phyloP scores from a whole-genome alignment of 2,797 vertebrate species.

The Anguilla anguilla region DNA sequence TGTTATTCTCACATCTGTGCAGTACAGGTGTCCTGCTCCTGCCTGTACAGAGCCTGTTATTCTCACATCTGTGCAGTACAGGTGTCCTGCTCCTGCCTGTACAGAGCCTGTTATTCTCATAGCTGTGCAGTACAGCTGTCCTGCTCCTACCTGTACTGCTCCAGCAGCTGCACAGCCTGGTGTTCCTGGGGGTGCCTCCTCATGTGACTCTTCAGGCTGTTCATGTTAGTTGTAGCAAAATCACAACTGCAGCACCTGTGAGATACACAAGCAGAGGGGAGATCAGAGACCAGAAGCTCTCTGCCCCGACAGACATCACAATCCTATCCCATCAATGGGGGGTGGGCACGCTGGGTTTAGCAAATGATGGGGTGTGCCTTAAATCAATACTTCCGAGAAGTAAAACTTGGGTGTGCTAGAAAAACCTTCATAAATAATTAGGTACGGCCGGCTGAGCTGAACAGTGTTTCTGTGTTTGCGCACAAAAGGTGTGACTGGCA shows the following conservation, averaged over 20 bases:
- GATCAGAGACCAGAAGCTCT: neutral
- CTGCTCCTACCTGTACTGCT: slow-evolving; percentile 81
- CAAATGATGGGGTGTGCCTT: neutral
- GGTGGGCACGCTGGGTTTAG: neutral
- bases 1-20: neutral
- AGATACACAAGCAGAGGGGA: slow-evolving; percentile 50
- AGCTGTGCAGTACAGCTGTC: neutral
- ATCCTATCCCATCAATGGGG: neutral
- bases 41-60: neutral
- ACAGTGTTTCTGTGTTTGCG: slow-evolving; percentile 19
- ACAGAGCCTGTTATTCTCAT: neutral
- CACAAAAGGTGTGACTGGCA: slow-evolving; percentile 25
- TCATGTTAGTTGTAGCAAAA: slow-evolving; percentile 88
- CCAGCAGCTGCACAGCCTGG: slow-evolving; percentile 83
- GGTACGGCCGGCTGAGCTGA: neutral
- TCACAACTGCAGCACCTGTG: slow-evolving; percentile 82
- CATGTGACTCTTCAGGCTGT: slow-evolving; percentile 89
- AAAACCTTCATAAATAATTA: neutral
- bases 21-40: neutral
- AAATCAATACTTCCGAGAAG: neutral
- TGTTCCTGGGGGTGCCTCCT: slow-evolving; percentile 84
- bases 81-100: neutral
- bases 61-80: neutral
- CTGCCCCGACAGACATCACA: neutral
- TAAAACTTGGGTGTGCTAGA: neutral